These are phyloP conservation scores for Schizaphis graminum DNA, from an alignment of 2,888 invertebrate species.

Conservation along the genomic window DNA sequence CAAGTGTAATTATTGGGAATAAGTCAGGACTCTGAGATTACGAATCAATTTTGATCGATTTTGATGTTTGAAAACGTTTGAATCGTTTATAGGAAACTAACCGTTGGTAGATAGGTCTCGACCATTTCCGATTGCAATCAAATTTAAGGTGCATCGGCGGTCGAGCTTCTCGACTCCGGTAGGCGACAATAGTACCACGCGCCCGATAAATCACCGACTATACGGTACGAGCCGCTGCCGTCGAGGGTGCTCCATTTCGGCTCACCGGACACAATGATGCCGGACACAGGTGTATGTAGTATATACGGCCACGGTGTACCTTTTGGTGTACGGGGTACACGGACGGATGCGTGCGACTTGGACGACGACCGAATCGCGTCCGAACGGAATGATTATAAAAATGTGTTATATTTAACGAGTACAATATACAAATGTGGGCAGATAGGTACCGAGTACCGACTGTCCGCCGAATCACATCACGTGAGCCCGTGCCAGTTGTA, in stretches of 20 bases:
- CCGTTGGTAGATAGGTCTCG: not conserved
- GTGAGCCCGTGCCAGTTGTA: not conserved
- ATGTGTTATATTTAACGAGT: no score
- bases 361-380: not conserved
- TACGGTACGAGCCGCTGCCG: not conserved
- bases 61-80: not conserved
- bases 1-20: not conserved
- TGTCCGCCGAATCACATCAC: not conserved
- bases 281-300: not conserved
- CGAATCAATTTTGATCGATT: not conserved
- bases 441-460: not conserved
- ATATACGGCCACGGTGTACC: not conserved
- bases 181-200: no score
- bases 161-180: no score
- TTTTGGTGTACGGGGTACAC: not conserved
- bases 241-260: not conserved
- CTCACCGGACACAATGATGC: not conserved
- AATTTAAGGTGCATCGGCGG: not conserved
- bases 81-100: not conserved
- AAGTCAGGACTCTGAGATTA: not conserved
- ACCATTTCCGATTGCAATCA: not conserved
- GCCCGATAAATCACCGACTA: not conserved
- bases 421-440: not conserved
- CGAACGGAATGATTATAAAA: not conserved
- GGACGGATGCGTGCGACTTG: not conserved